Evolutionary conservation across 2,797 vertebrate species (phyloP).

Genomic region (Arnoldichthys spilopterus): DNA sequence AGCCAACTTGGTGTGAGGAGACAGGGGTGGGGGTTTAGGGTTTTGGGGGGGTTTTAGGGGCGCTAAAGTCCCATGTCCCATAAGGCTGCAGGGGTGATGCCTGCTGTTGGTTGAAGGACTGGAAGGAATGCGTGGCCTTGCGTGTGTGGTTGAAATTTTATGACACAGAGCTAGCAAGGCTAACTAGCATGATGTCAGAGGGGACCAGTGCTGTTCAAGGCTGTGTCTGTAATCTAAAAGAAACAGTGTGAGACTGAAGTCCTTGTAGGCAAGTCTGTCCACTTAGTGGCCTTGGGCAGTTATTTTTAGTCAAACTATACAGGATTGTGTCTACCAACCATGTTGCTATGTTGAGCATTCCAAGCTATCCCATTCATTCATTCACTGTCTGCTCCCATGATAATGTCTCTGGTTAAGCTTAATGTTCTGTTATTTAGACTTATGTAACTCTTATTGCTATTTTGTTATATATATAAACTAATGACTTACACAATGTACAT

Average conservation of each 20-base stretch:
- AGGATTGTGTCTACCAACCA: neutral
- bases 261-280: neutral
- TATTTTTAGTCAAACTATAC: neutral
- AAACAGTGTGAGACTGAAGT: neutral
- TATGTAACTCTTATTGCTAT: no score
- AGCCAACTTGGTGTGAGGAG: slow-evolving; percentile 10
- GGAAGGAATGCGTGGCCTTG: slow-evolving; percentile 42
- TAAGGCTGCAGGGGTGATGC: slow-evolving; percentile 46
- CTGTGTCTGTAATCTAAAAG: slow-evolving; percentile 24
- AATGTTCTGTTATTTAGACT: neutral
- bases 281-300: neutral
- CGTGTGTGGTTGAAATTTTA: slow-evolving; percentile 21
- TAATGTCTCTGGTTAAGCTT: neutral
- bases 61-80: slow-evolving; percentile 25
- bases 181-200: slow-evolving; percentile 28
- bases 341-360: neutral
- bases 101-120: slow-evolving; percentile 24
- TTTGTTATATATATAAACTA: no score
- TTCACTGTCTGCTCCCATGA: neutral
- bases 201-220: slow-evolving; percentile 39
- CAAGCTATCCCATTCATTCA: neutral
- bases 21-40: slow-evolving; percentile 11
- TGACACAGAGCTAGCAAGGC: neutral
- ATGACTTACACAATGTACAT: no score
- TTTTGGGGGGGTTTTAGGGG: neutral